phyloP scores from a whole-genome alignment of 2,888 invertebrate species.

The Pecten maximus region DNA sequence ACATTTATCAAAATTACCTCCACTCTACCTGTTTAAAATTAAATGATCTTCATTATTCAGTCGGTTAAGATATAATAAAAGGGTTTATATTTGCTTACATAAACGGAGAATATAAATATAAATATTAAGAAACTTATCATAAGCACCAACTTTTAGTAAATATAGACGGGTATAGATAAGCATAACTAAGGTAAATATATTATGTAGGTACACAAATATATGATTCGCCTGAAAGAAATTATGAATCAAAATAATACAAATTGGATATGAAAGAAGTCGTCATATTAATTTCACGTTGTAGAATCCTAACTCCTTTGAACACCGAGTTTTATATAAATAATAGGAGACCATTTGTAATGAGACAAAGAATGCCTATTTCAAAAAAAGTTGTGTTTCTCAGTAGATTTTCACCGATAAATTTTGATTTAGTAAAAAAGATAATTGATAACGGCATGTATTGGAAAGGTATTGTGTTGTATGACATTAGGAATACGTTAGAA shows the following conservation, averaged over 20 bases:
- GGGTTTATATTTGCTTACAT: neutral
- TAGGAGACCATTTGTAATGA: too few relatives aligned
- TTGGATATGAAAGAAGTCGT: too few relatives aligned
- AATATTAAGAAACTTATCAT: neutral
- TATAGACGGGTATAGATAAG: neutral
- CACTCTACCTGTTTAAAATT: neutral
- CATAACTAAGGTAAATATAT: neutral
- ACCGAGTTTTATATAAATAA: too few relatives aligned
- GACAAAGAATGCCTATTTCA: too few relatives aligned
- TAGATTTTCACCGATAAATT: too few relatives aligned
- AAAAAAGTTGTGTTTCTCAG: too few relatives aligned
- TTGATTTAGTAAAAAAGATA: too few relatives aligned
- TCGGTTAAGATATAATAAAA: neutral
- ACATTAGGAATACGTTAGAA: neutral
- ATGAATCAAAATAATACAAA: too few relatives aligned
- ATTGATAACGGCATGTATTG: too few relatives aligned
- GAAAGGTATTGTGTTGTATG: neutral
- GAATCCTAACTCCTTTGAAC: too few relatives aligned
- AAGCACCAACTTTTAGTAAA: neutral
- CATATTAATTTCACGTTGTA: too few relatives aligned
- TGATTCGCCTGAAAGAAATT: too few relatives aligned
- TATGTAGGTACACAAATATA: neutral
- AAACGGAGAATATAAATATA: neutral
- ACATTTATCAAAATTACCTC: neutral
- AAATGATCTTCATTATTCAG: neutral